Conservation (phyloP, 1,140 invertebrate species). For the Aphaenogaster floridana region DNA sequence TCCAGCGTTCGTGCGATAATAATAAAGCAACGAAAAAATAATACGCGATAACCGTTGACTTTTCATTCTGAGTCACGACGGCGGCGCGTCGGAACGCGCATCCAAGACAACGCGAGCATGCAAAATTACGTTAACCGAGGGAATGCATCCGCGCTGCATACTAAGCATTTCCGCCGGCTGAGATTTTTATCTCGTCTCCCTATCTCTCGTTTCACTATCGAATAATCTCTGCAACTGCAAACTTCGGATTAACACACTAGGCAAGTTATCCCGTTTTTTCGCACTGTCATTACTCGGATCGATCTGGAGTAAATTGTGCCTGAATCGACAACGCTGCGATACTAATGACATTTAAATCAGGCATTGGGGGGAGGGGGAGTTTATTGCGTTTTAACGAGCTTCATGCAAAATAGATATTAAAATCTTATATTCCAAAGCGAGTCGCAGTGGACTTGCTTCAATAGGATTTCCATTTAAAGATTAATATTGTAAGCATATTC, state of each 20-base stretch:
- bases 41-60: slow-evolving; percentile 48
- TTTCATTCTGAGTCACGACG: slow-evolving; percentile 47
- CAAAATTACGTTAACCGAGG: slow-evolving; percentile 47
- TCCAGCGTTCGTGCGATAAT: slow-evolving; percentile 39
- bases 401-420: background rate
- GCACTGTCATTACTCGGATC: background rate
- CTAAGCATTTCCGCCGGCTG: slow-evolving; percentile 39
- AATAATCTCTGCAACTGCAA: slow-evolving; percentile 21
- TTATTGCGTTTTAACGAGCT: background rate
- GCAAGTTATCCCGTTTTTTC: background rate
- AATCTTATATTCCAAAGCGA: background rate
- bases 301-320: background rate
- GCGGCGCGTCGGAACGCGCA: background rate
- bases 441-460: background rate
- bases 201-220: slow-evolving; percentile 17
- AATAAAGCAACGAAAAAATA: slow-evolving; percentile 45
- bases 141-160: slow-evolving; percentile 26
- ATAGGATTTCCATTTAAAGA: background rate
- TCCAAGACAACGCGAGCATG: slow-evolving; percentile 16
- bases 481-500: background rate
- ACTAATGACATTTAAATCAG: background rate
- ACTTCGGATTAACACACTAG: slow-evolving; percentile 7
- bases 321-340: background rate
- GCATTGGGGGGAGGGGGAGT: background rate
- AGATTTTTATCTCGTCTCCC: slow-evolving; percentile 45